phyloP scores from a whole-genome alignment of 2,797 vertebrate species.

The Cirrhinus molitorella region DNA sequence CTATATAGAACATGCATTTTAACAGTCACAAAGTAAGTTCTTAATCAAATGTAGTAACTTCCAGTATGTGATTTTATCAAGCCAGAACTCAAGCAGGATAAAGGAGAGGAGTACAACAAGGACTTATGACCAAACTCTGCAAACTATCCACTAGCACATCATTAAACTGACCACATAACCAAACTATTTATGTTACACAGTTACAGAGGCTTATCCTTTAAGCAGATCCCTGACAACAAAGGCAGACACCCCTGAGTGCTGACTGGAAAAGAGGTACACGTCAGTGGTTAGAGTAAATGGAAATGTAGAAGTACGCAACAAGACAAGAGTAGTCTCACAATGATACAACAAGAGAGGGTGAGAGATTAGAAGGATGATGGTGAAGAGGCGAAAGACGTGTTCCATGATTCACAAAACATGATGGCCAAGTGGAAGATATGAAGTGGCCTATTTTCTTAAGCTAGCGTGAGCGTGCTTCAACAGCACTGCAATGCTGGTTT shows the following conservation, averaged over 20 bases:
- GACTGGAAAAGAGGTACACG: neutral
- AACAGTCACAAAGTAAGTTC: neutral
- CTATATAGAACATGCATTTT: neutral
- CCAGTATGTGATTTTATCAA: neutral
- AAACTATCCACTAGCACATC: neutral
- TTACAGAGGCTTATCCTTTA: neutral
- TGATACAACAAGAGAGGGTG: neutral
- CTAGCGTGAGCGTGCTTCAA: neutral
- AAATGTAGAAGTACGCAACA: neutral
- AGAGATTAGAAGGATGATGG: conserved; percentile 13
- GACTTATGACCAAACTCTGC: too few relatives aligned
- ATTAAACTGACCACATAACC: neutral
- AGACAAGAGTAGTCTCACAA: neutral
- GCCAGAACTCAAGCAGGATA: neutral
- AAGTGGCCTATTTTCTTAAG: neutral
- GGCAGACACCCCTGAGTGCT: neutral
- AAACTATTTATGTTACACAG: neutral
- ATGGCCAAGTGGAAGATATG: neutral
- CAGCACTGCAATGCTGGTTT: neutral
- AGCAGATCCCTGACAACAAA: conserved; percentile 4
- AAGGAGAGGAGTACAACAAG: neutral
- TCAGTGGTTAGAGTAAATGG: neutral
- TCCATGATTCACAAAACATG: neutral
- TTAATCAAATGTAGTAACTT: neutral
- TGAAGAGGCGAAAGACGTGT: conserved; percentile 2